Evolutionary conservation across 1,140 invertebrate genomes (phyloP).

Genomic region (Proales similis): DNA sequence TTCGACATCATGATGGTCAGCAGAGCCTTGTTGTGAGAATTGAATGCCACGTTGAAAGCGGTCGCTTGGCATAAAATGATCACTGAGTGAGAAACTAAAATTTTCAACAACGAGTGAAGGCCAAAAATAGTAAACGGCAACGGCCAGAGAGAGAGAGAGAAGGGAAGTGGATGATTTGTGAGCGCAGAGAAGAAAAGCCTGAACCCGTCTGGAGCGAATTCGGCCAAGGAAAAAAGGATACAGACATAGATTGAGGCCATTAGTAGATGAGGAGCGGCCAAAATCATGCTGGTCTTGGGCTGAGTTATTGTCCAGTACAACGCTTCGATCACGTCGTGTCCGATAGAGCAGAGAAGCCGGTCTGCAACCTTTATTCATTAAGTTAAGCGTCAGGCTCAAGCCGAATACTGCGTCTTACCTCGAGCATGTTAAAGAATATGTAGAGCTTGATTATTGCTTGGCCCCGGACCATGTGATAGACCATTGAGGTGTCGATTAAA

Average conservation of each 20-base stretch:
- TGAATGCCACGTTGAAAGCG: conserved; percentile 95
- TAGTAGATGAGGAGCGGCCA: conserved; percentile 72
- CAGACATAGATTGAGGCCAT: conserved; percentile 85
- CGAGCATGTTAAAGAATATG: conserved; percentile 99
- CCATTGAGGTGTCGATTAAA: conserved; percentile 36
- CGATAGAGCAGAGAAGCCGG: conserved; percentile 30
- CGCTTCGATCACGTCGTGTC: conserved; percentile 37
- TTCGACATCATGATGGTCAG: conserved; percentile 99
- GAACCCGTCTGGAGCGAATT: background rate
- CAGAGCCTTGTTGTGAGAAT: conserved; percentile 93
- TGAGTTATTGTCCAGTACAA: conserved; percentile 14
- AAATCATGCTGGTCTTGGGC: background rate
- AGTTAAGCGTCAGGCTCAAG: conserved; percentile 21
- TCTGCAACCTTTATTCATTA: conserved; percentile 10
- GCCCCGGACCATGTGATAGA: conserved; percentile 92
- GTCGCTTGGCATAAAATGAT: conserved; percentile 82
- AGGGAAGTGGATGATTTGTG: background rate
- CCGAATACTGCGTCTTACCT: conserved; percentile 60
- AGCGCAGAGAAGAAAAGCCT: background rate
- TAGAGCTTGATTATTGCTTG: conserved; percentile 98
- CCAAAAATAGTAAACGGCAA: conserved; percentile 51
- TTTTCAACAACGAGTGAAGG: conserved; percentile 36
- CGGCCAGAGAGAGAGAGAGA: no score
- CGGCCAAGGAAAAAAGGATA: conserved; percentile 55
- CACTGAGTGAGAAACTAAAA: conserved; percentile 74